A percentile compares a stretch with the other conserved stretches of the same genome.
Conservation (phyloP, 2,888 invertebrate species). For the Pantelozetes paolii region DNA sequence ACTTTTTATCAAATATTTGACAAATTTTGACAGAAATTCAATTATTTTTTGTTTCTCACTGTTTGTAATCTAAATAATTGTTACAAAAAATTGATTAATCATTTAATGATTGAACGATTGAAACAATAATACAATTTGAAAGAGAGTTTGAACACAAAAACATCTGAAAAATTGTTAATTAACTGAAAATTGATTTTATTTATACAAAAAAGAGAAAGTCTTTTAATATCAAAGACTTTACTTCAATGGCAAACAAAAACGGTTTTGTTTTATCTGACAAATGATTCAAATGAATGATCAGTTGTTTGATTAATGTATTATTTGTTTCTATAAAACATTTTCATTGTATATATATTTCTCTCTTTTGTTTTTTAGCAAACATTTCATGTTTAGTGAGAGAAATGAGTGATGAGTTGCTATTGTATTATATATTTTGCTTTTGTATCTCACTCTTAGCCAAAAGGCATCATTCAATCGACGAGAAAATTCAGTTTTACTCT, state of each 20-base stretch:
- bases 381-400: slow-evolving; percentile 5
- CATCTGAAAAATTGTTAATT: background rate
- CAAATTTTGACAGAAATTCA: too few species aligned
- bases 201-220: too few species aligned
- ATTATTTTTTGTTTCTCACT: too few species aligned
- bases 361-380: background rate
- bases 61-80: too few species aligned
- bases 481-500: background rate
- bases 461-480: slow-evolving; percentile 20
- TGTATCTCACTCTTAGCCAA: background rate
- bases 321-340: background rate
- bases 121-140: background rate
- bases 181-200: too few species aligned
- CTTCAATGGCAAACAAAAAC: too few species aligned
- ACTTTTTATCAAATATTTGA: too few species aligned
- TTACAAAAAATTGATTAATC: background rate
- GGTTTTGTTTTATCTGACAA: background rate
- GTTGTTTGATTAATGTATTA: slow-evolving; percentile 5
- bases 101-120: background rate
- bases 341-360: background rate
- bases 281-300: background rate
- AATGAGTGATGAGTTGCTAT: slow-evolving; percentile 23
- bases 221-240: too few species aligned
- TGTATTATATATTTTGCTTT: background rate
- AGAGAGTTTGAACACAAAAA: background rate